phyloP scores from a whole-genome alignment of 2,113 vertebrate species.

The Bothrops jararaca region DNA sequence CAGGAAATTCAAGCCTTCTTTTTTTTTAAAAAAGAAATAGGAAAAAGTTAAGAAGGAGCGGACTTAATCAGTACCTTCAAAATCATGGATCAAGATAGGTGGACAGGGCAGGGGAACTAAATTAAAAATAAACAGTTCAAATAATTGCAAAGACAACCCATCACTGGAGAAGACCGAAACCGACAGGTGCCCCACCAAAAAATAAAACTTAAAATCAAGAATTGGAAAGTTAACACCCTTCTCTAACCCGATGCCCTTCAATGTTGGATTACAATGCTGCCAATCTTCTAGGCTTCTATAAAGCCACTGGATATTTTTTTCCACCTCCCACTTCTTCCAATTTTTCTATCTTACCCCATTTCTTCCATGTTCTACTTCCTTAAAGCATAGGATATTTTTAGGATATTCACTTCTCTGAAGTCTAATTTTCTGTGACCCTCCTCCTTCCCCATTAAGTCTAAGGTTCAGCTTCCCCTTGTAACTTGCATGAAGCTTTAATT shows the following conservation, averaged over 20 bases:
- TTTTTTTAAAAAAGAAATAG: background rate
- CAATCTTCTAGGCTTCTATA: background rate
- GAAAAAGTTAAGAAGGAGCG: background rate
- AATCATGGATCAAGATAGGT: background rate
- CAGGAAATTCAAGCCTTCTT: background rate
- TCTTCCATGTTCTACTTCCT: background rate
- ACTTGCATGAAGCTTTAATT: background rate
- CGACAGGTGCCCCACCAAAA: background rate
- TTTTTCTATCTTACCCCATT: background rate
- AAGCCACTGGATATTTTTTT: background rate
- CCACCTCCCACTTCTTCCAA: background rate
- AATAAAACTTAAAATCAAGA: background rate
- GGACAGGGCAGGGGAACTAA: background rate
- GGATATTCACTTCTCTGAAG: background rate
- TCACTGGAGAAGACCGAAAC: background rate
- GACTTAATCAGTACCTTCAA: background rate
- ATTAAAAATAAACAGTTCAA: background rate
- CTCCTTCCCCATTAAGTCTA: background rate
- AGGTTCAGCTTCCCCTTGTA: background rate
- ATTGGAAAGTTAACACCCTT: background rate
- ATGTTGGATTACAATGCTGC: background rate
- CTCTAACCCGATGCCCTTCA: background rate
- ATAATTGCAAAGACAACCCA: background rate
- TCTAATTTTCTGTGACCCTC: background rate
- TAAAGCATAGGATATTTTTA: background rate